Percentiles rank a stretch among this genome's conserved stretches.
These are phyloP conservation scores for Boloria euphrosyne DNA, from an alignment of 2,888 invertebrate species.

Conservation along the genomic window DNA sequence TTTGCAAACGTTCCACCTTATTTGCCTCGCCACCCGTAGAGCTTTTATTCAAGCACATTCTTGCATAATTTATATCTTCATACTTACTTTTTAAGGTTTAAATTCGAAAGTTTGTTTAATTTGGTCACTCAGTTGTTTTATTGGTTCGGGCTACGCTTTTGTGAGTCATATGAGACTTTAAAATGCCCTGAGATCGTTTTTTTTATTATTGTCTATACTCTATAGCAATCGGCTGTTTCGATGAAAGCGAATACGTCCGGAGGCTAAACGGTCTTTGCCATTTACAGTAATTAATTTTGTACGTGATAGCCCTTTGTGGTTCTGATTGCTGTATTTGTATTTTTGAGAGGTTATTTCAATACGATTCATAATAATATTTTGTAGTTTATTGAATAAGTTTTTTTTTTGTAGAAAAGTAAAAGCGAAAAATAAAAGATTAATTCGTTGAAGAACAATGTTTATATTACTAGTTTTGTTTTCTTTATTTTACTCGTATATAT, in stretches of 20 bases:
- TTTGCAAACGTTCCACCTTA: slow-evolving; percentile 76
- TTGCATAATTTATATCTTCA: slow-evolving; percentile 31
- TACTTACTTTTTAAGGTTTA: slow-evolving; percentile 38
- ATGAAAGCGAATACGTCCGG: slow-evolving; percentile 57
- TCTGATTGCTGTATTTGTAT: slow-evolving; percentile 13
- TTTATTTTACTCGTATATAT: too few relatives aligned
- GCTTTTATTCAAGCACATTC: slow-evolving; percentile 32
- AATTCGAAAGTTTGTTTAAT: slow-evolving; percentile 32
- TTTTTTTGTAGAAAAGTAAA: too few relatives aligned
- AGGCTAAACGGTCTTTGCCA: slow-evolving; percentile 45
- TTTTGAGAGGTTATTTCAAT: neutral
- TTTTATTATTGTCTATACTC: slow-evolving; percentile 54
- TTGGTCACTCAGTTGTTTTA: slow-evolving; percentile 57
- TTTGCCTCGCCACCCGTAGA: slow-evolving; percentile 67
- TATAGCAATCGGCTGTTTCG: slow-evolving; percentile 47
- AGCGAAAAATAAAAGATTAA: too few relatives aligned
- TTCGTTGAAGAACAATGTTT: too few relatives aligned
- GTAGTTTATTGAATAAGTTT: too few relatives aligned
- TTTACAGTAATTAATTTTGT: slow-evolving; percentile 19
- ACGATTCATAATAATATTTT: too few relatives aligned
- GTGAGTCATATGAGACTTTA: slow-evolving; percentile 71
- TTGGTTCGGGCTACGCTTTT: slow-evolving; percentile 48
- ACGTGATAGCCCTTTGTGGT: slow-evolving; percentile 16
- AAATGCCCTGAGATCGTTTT: slow-evolving; percentile 55
- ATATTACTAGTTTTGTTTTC: too few relatives aligned